Evolutionary conservation across 2,113 vertebrate genomes (phyloP), one percentile per base, ranked within the genome.

Genomic region (Psilopsiagon aymara): DNA sequence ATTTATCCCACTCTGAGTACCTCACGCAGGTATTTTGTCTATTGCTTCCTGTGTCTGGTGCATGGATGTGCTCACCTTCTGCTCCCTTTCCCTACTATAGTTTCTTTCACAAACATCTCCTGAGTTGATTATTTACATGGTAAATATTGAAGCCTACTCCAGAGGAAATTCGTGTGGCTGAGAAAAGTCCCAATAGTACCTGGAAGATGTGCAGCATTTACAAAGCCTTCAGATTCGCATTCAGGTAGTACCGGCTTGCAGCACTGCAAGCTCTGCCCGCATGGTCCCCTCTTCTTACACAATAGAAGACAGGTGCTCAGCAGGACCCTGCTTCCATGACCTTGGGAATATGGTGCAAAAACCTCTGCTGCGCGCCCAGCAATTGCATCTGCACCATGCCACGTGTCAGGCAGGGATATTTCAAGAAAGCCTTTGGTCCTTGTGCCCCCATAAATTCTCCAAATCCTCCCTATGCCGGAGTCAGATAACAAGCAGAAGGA

Each of bases 401-500:
- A 91, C 76, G 1, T 83, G 85, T 94, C 96, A 95, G 87, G 78
- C 94, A 97, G 94, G 94, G 97, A 97, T 98, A 98, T 97, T 98
- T 98, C 97, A 93, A 88, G 97, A 98, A 82, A 97, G 93, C 71
- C 91, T 97, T 92, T 4, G 1, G 91, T 98, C 94, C 97, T 97
- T 97, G 81, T 97, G 93, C 88, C 94, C 97, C 97, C 86, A 98
- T 98, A 98, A 98, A 98, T 98, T 98, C 98, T 98, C 96, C 95
- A 96, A 96, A 92, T 91, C 97, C 90, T 96, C 96, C 94, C 96
- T 93, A 93, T 89, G 97, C 97, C 0, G 97, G 97, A 96, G 94
- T 98, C 98, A 91, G 97, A 97, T 98, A 97, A 98, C 98, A 98
- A 96, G 93, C 94, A 95, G 93, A 94, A 97, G 97, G 97, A 98